These are phyloP conservation scores for Setipinna tenuifilis DNA, from an alignment of 2,797 vertebrate species.

Conservation along the genomic window DNA sequence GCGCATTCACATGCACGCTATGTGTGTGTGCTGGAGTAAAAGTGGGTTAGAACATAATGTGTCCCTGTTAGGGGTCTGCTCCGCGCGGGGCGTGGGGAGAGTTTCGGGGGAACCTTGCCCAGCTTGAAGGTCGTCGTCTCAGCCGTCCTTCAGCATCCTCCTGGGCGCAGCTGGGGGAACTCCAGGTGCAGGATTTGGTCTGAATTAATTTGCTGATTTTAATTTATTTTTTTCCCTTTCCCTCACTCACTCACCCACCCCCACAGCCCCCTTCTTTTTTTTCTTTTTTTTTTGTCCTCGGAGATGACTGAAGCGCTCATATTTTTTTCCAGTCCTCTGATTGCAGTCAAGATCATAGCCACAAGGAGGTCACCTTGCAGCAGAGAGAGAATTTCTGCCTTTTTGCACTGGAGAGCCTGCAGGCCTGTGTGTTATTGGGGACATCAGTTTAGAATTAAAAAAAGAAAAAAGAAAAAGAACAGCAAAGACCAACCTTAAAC, in stretches of 20 bases:
- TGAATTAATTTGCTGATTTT: slow-evolving; percentile 56
- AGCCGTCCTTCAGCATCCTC: slow-evolving; percentile 59
- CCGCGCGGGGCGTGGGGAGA: slow-evolving; percentile 44
- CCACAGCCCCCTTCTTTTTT: neutral
- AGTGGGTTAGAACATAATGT: slow-evolving; percentile 55
- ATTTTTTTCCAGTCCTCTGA: slow-evolving; percentile 42
- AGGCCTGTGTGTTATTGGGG: slow-evolving; percentile 32
- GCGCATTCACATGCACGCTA: too few relatives aligned
- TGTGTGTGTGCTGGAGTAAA: slow-evolving; percentile 31
- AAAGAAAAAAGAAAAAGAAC: neutral
- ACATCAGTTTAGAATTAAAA: neutral
- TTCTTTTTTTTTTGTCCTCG: slow-evolving; percentile 40
- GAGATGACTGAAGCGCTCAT: slow-evolving; percentile 47
- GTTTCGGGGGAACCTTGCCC: slow-evolving; percentile 49
- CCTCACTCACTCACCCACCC: too few relatives aligned
- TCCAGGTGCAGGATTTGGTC: slow-evolving; percentile 54
- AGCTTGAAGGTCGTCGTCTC: slow-evolving; percentile 57
- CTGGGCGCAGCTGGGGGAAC: slow-evolving; percentile 52
- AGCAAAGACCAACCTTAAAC: neutral
- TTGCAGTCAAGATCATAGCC: slow-evolving; percentile 40
- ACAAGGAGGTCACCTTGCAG: slow-evolving; percentile 40
- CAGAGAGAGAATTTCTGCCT: slow-evolving; percentile 15
- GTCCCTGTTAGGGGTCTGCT: slow-evolving; percentile 41
- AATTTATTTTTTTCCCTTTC: neutral
- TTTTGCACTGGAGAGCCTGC: slow-evolving; percentile 26